Conservation (phyloP, 2,113 vertebrate genomes). For the Stictonetta naevosa region DNA sequence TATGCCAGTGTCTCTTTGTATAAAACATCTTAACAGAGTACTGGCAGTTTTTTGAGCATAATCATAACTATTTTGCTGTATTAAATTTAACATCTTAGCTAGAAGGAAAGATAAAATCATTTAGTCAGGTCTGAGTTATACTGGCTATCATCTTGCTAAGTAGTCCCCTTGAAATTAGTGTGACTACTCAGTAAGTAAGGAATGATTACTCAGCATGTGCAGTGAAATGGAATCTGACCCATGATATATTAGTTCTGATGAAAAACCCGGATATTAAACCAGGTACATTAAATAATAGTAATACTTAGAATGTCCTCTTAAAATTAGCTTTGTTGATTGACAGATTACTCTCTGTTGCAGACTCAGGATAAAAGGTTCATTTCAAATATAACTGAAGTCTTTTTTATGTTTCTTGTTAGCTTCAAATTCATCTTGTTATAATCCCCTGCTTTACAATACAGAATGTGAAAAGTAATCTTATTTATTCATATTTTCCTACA, state of each 20-base stretch:
- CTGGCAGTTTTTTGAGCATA: background rate
- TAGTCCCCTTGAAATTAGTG: background rate
- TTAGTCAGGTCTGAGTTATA: background rate
- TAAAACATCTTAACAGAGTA: background rate
- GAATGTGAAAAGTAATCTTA: background rate
- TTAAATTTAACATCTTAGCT: background rate
- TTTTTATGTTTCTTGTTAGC: background rate
- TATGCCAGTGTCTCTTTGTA: background rate
- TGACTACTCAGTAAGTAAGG: background rate
- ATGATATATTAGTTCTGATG: background rate
- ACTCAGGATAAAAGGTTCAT: slow-evolving; percentile 22
- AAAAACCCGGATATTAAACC: slow-evolving; percentile 31
- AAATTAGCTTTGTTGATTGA: slow-evolving; percentile 27
- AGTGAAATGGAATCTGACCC: slow-evolving; percentile 19
- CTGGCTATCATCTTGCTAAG: background rate
- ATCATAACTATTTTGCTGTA: background rate
- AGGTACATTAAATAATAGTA: slow-evolving; percentile 32
- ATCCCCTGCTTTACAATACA: background rate
- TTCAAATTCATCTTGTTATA: background rate
- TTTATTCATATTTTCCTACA: slow-evolving; percentile 1
- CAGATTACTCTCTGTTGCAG: background rate
- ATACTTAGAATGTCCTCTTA: slow-evolving; percentile 17
- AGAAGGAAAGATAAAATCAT: background rate
- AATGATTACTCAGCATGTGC: slow-evolving; percentile 7
- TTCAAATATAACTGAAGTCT: slow-evolving; percentile 1